phyloP scores from a whole-genome alignment of 1,140 invertebrate genomes.

The Cephus cinctus region DNA sequence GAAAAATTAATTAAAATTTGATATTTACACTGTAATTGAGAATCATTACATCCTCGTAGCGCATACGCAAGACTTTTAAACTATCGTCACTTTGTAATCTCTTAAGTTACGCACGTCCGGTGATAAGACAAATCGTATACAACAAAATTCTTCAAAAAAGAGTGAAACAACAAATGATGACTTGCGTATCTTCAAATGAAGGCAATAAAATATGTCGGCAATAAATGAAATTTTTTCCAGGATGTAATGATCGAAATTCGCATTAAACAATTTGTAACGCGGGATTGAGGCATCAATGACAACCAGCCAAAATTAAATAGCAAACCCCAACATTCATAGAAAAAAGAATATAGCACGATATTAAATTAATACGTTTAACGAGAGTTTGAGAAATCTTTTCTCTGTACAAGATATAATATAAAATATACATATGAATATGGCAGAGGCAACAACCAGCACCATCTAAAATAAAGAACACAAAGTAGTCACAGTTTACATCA shows the following conservation, averaged over 20 bases:
- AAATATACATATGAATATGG: too few species aligned
- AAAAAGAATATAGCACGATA: constrained; percentile 15
- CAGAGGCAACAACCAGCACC: constrained; percentile 39
- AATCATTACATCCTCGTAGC: constrained; percentile 34
- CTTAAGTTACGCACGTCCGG: too few species aligned
- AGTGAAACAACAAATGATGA: background rate
- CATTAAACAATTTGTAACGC: constrained; percentile 25
- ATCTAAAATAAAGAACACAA: constrained; percentile 28
- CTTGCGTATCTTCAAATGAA: background rate
- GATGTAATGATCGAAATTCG: constrained; percentile 33
- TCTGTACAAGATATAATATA: constrained; percentile 24
- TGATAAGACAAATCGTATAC: too few species aligned
- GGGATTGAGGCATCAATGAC: constrained; percentile 30
- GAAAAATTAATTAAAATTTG: constrained; percentile 18
- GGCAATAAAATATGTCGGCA: constrained; percentile 11
- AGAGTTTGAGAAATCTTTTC: constrained; percentile 19
- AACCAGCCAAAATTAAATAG: constrained; percentile 35
- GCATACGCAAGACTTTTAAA: too few species aligned
- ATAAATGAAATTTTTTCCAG: constrained; percentile 8
- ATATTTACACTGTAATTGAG: constrained; percentile 13
- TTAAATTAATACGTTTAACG: constrained; percentile 28
- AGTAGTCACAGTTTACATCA: constrained; percentile 15
- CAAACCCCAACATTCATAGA: constrained; percentile 28
- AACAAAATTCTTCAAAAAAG: background rate
- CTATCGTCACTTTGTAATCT: too few species aligned